A percentile compares a stretch with the other conserved stretches of the same genome.
These are phyloP conservation scores for Adineta ricciae DNA, from an alignment of 2,888 invertebrate genomes.

Conservation along the genomic window DNA sequence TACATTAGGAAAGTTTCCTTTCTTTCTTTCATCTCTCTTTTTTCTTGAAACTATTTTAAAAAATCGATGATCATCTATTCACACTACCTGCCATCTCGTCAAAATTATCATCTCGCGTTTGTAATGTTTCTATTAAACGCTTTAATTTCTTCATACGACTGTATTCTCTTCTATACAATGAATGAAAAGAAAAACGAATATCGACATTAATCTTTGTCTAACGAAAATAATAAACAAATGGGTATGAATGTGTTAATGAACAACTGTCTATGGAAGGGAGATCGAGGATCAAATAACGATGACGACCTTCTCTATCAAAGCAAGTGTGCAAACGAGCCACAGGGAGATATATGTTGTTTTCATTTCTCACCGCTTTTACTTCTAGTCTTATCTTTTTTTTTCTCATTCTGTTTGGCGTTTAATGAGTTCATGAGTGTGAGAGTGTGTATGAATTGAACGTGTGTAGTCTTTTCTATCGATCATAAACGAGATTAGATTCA, in stretches of 20 bases:
- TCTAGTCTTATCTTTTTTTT: background rate
- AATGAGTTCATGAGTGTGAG: background rate
- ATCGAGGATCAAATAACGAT: background rate
- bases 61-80: background rate
- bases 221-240: background rate
- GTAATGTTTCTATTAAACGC: background rate
- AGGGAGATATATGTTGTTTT: background rate
- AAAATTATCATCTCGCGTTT: background rate
- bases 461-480: constrained; percentile 2
- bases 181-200: no score
- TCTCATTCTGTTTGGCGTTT: background rate
- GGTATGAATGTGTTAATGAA: background rate
- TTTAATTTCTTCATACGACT: background rate
- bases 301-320: background rate
- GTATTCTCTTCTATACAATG: no score
- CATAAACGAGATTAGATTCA: constrained; percentile 5
- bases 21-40: no score
- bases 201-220: background rate
- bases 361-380: background rate
- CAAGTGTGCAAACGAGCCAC: background rate
- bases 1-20: background rate
- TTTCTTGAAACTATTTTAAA: no score
- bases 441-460: background rate
- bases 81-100: background rate
- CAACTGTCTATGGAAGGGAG: background rate